Conservation (phyloP, 2,888 invertebrate genomes). For the Sphaerophoria taeniata region DNA sequence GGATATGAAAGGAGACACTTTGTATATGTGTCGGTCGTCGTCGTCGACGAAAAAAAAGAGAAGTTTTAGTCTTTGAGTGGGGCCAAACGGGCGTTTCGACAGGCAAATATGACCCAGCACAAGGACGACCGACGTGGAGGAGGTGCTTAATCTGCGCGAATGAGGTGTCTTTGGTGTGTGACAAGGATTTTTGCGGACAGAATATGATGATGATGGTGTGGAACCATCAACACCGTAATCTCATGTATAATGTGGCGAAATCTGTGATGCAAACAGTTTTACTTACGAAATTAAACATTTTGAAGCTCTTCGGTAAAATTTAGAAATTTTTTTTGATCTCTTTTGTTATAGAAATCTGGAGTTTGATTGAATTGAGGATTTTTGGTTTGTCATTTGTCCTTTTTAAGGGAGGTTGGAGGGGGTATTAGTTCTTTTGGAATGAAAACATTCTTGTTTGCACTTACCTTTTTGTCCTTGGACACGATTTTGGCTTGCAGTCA, state of each 20-base stretch:
- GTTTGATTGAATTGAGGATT: slow-evolving; percentile 29
- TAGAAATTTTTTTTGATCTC: no score
- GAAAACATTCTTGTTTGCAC: neutral
- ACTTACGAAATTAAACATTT: slow-evolving; percentile 72
- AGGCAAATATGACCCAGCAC: no score
- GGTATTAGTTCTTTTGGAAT: neutral
- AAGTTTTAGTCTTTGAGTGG: no score
- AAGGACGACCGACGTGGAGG: neutral
- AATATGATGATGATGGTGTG: slow-evolving; percentile 32
- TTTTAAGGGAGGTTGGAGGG: neutral
- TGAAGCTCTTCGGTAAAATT: slow-evolving; percentile 16
- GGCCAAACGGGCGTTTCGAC: no score
- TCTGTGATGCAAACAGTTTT: slow-evolving; percentile 71
- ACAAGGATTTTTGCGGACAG: slow-evolving; percentile 42
- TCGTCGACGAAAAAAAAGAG: no score
- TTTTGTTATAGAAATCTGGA: neutral
- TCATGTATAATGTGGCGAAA: slow-evolving; percentile 68
- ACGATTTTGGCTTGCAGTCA: slow-evolving; percentile 6
- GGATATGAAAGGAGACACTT: neutral
- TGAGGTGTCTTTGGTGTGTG: slow-evolving; percentile 47
- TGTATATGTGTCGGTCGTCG: neutral
- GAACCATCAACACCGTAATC: slow-evolving; percentile 65
- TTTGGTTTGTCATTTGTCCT: neutral
- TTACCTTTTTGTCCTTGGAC: slow-evolving; percentile 28
- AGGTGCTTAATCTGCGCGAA: slow-evolving; percentile 58